Percentiles rank a stretch among this genome's conserved stretches.
Conservation (phyloP, 2,113 vertebrate genomes). For the Arothron firmamentum region DNA sequence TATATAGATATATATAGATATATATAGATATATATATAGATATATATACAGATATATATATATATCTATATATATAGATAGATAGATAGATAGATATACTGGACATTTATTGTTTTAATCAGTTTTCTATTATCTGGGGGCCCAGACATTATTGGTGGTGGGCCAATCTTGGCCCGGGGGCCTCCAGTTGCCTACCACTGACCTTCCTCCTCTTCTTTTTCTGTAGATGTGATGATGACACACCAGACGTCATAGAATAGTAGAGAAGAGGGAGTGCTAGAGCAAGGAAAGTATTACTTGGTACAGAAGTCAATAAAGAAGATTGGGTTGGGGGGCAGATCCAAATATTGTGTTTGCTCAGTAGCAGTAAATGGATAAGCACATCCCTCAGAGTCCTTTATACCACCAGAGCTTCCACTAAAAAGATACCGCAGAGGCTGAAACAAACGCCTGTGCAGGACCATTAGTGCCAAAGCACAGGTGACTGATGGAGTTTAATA, state of each 20-base stretch:
- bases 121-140: too few species aligned
- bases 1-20: too few species aligned
- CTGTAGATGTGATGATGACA: too few species aligned
- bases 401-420: neutral
- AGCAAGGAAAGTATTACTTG: neutral
- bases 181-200: too few species aligned
- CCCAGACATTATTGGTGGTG: too few species aligned
- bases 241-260: neutral
- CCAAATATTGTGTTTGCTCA: neutral
- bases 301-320: conserved; percentile 4
- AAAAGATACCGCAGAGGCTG: neutral
- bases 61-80: too few species aligned
- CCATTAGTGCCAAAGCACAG: neutral
- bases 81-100: too few species aligned
- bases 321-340: neutral
- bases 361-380: neutral
- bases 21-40: too few species aligned
- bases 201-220: too few species aligned
- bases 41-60: too few species aligned
- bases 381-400: neutral
- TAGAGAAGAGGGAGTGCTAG: neutral
- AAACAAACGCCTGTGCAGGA: neutral
- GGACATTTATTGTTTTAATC: too few species aligned
- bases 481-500: neutral
- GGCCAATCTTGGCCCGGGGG: too few species aligned